Conservation (phyloP, 2,797 vertebrate genomes). For the Lagodon rhomboides region DNA sequence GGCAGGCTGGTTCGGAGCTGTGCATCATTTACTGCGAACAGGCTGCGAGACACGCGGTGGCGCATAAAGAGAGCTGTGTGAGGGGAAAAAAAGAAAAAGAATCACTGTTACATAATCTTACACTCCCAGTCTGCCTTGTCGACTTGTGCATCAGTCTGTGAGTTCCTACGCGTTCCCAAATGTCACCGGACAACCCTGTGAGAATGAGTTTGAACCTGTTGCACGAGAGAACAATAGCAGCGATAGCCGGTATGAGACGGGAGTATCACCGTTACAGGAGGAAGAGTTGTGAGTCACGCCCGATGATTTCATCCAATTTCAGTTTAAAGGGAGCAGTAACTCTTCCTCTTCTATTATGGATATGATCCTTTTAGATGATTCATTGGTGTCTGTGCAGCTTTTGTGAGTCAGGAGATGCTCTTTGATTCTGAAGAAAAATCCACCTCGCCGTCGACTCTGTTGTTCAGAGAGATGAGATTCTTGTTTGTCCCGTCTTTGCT, state of each 20-base stretch:
- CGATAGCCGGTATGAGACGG: constrained; percentile 14
- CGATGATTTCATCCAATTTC: constrained; percentile 22
- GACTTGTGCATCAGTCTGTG: constrained; percentile 13
- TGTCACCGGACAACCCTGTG: constrained; percentile 23
- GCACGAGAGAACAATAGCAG: constrained; percentile 32
- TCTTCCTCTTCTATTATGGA: constrained; percentile 1
- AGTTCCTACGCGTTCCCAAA: constrained; percentile 29
- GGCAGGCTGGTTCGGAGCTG: constrained; percentile 6
- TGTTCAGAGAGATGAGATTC: not conserved
- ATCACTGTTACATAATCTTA: constrained; percentile 44
- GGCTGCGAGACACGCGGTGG: constrained; percentile 24
- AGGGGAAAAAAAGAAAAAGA: constrained; percentile 7
- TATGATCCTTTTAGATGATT: not conserved
- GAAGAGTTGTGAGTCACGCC: constrained; percentile 42
- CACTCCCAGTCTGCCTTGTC: constrained; percentile 1
- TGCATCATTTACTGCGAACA: constrained; percentile 37
- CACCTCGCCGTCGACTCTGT: not conserved
- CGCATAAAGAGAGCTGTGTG: constrained; percentile 16
- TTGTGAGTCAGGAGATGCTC: not conserved
- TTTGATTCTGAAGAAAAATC: not conserved
- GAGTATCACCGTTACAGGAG: constrained; percentile 22
- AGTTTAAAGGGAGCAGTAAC: too few species aligned
- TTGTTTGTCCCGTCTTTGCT: not conserved
- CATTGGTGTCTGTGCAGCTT: constrained; percentile 7
- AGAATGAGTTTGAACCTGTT: constrained; percentile 45